Conservation (phyloP, 1,140 invertebrate species). For the Spodoptera litura region DNA sequence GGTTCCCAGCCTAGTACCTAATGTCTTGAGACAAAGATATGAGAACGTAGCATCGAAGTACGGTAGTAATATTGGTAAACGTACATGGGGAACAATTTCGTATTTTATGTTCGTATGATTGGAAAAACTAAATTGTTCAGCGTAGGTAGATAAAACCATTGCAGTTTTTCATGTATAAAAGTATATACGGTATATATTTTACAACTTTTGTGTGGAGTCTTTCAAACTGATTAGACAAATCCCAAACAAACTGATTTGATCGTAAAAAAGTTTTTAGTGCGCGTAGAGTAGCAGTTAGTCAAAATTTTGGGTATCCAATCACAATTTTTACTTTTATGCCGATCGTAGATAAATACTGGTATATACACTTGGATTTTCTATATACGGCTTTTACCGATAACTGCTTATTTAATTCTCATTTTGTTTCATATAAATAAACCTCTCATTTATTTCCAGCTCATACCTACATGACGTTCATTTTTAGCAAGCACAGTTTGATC, state of each 20-base stretch:
- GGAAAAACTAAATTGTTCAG: conserved; percentile 35
- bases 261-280: conserved; percentile 47
- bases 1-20: conserved; percentile 75
- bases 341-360: conserved; percentile 27
- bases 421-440: neutral
- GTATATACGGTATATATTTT: conserved; percentile 18
- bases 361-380: neutral
- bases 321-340: conserved; percentile 44
- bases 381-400: neutral
- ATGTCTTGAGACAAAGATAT: conserved; percentile 73
- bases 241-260: conserved; percentile 41
- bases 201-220: conserved; percentile 4
- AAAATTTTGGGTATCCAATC: conserved; percentile 47
- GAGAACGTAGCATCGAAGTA: conserved; percentile 51
- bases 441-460: neutral
- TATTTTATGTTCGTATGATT: conserved; percentile 45
- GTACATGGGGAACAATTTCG: conserved; percentile 40
- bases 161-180: conserved; percentile 30
- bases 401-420: neutral
- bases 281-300: conserved; percentile 25
- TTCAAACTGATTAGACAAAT: conserved; percentile 42
- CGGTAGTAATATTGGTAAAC: conserved; percentile 44
- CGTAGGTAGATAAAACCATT: conserved; percentile 15
- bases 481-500: no score
- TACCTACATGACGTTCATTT: no score